Evolutionary conservation across 1,140 invertebrate genomes (phyloP).

Genomic region (Papilio helenus): DNA sequence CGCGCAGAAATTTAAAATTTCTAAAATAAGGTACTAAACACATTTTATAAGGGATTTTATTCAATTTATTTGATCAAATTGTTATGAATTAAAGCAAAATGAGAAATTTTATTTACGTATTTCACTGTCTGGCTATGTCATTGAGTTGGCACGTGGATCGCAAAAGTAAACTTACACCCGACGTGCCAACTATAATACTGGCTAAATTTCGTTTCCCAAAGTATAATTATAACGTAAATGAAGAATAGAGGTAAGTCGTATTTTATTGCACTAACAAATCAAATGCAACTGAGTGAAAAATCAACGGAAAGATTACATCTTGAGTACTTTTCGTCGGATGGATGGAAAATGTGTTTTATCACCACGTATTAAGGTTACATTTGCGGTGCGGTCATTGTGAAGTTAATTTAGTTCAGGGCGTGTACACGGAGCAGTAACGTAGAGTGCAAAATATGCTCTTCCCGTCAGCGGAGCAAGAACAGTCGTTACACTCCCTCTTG

Average conservation of each 20-base stretch:
- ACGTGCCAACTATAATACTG: not conserved
- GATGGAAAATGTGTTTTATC: conserved; percentile 15
- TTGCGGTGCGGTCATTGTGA: not conserved
- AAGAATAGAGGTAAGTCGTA: conserved; percentile 5
- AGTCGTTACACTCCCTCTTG: conserved; percentile 81
- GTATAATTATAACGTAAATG: not conserved
- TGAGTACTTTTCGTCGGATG: not conserved
- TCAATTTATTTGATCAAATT: too few species aligned
- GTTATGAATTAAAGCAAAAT: too few species aligned
- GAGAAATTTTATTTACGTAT: too few species aligned
- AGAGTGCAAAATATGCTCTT: conserved; percentile 77
- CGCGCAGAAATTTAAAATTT: not conserved
- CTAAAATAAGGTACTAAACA: too few species aligned
- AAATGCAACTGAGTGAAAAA: conserved; percentile 24
- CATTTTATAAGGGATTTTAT: too few species aligned
- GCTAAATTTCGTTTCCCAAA: not conserved
- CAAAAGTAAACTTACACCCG: not conserved
- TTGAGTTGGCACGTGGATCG: not conserved
- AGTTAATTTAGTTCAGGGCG: not conserved
- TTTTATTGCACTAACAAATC: conserved; percentile 7
- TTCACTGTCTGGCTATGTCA: too few species aligned
- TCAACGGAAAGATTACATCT: not conserved
- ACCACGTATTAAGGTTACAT: conserved; percentile 24
- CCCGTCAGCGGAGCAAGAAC: conserved; percentile 81
- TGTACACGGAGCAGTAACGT: conserved; percentile 56